phyloP scores from a whole-genome alignment of 2,888 invertebrate species.

The Cancer borealis region DNA sequence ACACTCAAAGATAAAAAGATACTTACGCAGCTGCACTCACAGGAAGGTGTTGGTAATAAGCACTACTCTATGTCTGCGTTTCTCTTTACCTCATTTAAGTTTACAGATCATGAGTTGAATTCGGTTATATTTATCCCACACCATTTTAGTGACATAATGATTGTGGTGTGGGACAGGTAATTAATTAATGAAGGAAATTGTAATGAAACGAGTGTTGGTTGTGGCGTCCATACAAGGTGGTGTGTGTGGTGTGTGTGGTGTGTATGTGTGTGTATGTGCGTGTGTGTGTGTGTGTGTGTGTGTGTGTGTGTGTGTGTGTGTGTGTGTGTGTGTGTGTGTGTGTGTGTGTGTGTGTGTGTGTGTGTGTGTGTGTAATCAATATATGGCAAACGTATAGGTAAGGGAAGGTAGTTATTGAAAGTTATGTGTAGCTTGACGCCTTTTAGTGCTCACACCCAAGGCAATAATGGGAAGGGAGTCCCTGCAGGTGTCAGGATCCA shows the following conservation, averaged over 20 bases:
- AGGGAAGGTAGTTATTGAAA: background rate
- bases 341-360: background rate
- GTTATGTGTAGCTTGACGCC: background rate
- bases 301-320: background rate
- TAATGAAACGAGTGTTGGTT: too few species aligned
- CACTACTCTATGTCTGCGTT: too few species aligned
- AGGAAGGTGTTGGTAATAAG: too few species aligned
- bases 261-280: too few species aligned
- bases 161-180: background rate
- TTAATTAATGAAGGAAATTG: too few species aligned
- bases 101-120: too few species aligned
- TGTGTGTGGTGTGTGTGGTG: background rate
- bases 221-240: background rate
- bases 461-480: background rate
- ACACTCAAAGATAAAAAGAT: too few species aligned
- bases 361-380: background rate
- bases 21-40: too few species aligned
- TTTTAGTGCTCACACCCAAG: background rate
- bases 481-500: background rate
- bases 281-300: background rate
- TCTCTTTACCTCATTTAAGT: too few species aligned
- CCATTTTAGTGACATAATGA: background rate
- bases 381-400: background rate
- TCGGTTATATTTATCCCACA: too few species aligned
- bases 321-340: constrained; percentile 2